Percentiles rank a stretch among this genome's conserved stretches.
Evolutionary conservation across 2,113 vertebrate species (phyloP).

Genomic region (Rhinoderma darwinii): DNA sequence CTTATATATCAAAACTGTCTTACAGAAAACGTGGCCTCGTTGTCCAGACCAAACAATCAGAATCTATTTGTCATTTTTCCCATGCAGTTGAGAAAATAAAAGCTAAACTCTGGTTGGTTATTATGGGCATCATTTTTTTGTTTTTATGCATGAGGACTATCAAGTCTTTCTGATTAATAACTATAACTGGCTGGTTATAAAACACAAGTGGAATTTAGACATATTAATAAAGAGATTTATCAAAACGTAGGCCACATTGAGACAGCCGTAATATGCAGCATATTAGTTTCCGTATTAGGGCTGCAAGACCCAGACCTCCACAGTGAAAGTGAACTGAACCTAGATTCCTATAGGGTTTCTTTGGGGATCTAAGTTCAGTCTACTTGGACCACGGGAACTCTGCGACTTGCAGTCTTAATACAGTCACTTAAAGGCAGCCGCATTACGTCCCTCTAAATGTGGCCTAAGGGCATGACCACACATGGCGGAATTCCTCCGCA

Average conservation of each 20-base stretch:
- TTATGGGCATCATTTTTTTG: neutral
- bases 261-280: too few species aligned
- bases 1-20: neutral
- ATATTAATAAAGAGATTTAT: too few species aligned
- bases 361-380: neutral
- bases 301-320: too few species aligned
- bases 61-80: neutral
- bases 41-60: neutral
- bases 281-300: too few species aligned
- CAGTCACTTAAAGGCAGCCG: too few species aligned
- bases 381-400: too few species aligned
- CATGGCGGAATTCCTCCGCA: too few species aligned
- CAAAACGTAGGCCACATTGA: too few species aligned
- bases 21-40: neutral
- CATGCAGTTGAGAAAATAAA: neutral
- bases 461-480: too few species aligned
- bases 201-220: neutral
- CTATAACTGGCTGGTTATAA: neutral
- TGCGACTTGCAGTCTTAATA: too few species aligned
- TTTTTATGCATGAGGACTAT: neutral
- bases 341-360: neutral
- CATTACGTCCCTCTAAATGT: too few species aligned
- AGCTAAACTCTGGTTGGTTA: neutral
- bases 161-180: constrained; percentile 2
- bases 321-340: neutral